phyloP scores from a whole-genome alignment of 2,888 invertebrate genomes.

The Notodonta dromedarius region DNA sequence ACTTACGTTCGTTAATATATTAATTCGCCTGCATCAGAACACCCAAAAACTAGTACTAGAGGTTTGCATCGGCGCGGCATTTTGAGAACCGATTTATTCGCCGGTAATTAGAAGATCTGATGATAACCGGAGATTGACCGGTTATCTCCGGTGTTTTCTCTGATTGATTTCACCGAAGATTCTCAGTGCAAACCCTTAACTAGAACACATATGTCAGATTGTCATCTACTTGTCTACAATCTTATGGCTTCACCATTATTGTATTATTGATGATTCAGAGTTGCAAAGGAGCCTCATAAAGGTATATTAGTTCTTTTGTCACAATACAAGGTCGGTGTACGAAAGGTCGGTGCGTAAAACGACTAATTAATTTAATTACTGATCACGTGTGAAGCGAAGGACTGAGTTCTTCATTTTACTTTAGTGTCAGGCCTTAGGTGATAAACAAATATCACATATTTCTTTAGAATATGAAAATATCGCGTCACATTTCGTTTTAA shows the following conservation, averaged over 20 bases:
- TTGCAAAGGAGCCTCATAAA: constrained; percentile 53
- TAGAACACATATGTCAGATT: too few relatives aligned
- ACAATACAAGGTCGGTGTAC: constrained; percentile 21
- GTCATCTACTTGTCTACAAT: background rate
- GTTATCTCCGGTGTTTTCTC: too few relatives aligned
- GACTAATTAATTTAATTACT: constrained; percentile 13
- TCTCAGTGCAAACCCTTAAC: too few relatives aligned
- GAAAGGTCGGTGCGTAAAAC: constrained; percentile 25
- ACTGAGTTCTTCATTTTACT: constrained; percentile 45
- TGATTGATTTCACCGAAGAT: too few relatives aligned
- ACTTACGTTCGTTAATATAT: too few relatives aligned
- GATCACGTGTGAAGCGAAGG: constrained; percentile 27
- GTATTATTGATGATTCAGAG: background rate
- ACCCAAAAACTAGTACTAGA: too few relatives aligned
- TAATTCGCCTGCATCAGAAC: too few relatives aligned
- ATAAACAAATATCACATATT: constrained; percentile 75
- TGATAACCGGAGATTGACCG: too few relatives aligned
- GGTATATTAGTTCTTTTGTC: constrained; percentile 26
- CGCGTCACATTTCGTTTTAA: constrained; percentile 53
- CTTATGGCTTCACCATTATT: background rate
- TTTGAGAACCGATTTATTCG: too few relatives aligned
- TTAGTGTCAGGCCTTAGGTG: constrained; percentile 53
- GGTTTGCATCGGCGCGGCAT: too few relatives aligned
- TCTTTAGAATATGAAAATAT: constrained; percentile 80
- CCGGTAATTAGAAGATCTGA: too few relatives aligned